Evolutionary conservation across 1,140 invertebrate species (phyloP), one percentile per base, ranked within the genome.

Genomic region (Apis dorsata): DNA sequence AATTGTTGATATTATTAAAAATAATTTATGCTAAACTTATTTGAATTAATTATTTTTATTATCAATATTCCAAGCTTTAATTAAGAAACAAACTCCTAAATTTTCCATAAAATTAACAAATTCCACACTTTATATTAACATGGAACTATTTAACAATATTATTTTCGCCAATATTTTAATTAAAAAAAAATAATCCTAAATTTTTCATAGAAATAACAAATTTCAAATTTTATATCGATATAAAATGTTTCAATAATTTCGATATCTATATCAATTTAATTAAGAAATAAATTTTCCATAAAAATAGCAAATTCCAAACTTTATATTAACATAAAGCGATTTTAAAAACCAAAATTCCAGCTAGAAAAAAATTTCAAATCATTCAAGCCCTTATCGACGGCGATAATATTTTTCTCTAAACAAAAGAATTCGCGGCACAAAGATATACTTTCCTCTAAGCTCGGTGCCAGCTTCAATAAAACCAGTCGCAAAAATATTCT

Each of bases 401-500:
- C 19, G 34, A 62, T 62, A 75, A 74, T 44, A 13, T 34, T 66
- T 76, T 34, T 9, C 49, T 15, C 21, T 7, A 51, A 76, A 53
- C 60, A 34, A 65, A 53, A 76, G 60, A 76, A 76, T 76, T 44
- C 72, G 21, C 57, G 13, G 15, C 3, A 1, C 13, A 44, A 44
- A 69, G 21, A 60, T 60, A 69, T 24, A 11, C 11, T 77, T 69
- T 77, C 24, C 53, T 24, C 17, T 59, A n/a, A 69, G 65, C 19
- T 24, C 19, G 2, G 63, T 34, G 60, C 55, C 49, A 11, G 66
- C 44, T 69, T 53, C 63, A 69, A 77, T 82, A 82, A 82, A 82
- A 82, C 24, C 65, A 15, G 44, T 17, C 10, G 65, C 57, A 65
- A 81, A 75, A 82, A 69, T 60, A 68, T 9, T 15, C 28, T 10